A percentile compares a stretch with the other conserved stretches of the same genome.
These are phyloP conservation scores for Psophia crepitans DNA, from an alignment of 2,113 vertebrate genomes.

Conservation along the genomic window DNA sequence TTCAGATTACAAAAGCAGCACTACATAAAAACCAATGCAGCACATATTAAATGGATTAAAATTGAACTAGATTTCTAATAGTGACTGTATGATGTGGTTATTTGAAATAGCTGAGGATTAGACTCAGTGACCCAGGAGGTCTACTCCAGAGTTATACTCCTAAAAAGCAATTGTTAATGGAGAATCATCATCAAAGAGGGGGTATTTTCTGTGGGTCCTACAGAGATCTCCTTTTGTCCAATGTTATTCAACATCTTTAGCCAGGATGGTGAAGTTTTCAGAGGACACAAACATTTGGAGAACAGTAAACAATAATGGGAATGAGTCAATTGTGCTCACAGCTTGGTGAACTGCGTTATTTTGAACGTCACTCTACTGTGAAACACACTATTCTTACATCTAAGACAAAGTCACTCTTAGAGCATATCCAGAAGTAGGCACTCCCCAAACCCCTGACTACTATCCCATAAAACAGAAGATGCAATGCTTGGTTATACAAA, in stretches of 20 bases:
- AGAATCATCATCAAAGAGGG: constrained; percentile 2
- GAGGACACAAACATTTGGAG: not conserved
- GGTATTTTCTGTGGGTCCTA: not conserved
- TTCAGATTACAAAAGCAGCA: constrained; percentile 44
- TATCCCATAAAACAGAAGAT: not conserved
- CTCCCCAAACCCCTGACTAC: not conserved
- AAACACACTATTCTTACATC: not conserved
- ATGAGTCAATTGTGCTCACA: not conserved
- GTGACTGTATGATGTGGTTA: constrained; percentile 41
- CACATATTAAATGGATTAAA: constrained; percentile 60
- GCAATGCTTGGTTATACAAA: not conserved
- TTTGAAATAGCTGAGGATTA: constrained; percentile 29
- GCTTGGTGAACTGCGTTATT: not conserved
- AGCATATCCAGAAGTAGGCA: not conserved
- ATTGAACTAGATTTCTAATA: constrained; percentile 34
- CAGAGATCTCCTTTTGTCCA: constrained; percentile 26
- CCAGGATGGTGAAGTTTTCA: not conserved
- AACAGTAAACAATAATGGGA: constrained; percentile 14
- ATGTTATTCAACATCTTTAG: constrained; percentile 26
- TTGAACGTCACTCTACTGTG: not conserved
- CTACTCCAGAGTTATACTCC: constrained; percentile 3
- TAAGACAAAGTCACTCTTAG: not conserved
- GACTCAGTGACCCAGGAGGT: constrained; percentile 49
- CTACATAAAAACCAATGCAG: not conserved
- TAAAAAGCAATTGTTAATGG: constrained; percentile 51